phyloP scores from a whole-genome alignment of 1,140 invertebrate genomes.

The Camponotus floridanus region DNA sequence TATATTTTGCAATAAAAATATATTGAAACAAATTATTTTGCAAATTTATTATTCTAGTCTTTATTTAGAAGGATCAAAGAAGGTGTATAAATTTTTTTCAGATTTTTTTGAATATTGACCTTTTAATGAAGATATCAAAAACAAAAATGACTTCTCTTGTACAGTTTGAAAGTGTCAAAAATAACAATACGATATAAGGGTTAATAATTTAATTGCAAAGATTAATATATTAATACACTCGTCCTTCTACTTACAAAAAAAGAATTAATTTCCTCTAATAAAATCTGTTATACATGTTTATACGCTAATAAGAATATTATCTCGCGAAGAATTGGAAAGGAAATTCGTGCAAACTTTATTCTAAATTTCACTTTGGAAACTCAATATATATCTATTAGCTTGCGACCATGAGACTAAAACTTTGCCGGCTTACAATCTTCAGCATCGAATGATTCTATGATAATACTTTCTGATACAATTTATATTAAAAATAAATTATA shows the following conservation, averaged over 20 bases:
- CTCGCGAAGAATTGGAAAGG: slow-evolving; percentile 1
- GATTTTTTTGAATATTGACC: too few species aligned
- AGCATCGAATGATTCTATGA: background rate
- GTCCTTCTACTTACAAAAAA: background rate
- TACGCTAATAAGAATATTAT: background rate
- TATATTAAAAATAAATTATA: background rate
- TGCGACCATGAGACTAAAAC: background rate
- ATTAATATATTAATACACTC: background rate
- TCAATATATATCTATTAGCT: background rate
- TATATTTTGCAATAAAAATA: too few species aligned
- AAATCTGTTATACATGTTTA: background rate
- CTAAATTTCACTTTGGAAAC: slow-evolving; percentile 12
- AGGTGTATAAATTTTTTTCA: too few species aligned
- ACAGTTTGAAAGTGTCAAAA: too few species aligned
- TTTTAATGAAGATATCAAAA: too few species aligned
- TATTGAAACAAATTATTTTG: too few species aligned
- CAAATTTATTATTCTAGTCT: too few species aligned
- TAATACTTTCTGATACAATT: background rate
- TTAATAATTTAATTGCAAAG: background rate
- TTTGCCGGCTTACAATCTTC: background rate
- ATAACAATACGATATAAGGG: too few species aligned
- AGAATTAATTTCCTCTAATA: background rate
- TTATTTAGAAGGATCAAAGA: too few species aligned
- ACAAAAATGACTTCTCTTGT: too few species aligned
- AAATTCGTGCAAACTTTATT: background rate